Evolutionary conservation across 1,140 invertebrate species (phyloP).

Genomic region (Cephus cinctus): DNA sequence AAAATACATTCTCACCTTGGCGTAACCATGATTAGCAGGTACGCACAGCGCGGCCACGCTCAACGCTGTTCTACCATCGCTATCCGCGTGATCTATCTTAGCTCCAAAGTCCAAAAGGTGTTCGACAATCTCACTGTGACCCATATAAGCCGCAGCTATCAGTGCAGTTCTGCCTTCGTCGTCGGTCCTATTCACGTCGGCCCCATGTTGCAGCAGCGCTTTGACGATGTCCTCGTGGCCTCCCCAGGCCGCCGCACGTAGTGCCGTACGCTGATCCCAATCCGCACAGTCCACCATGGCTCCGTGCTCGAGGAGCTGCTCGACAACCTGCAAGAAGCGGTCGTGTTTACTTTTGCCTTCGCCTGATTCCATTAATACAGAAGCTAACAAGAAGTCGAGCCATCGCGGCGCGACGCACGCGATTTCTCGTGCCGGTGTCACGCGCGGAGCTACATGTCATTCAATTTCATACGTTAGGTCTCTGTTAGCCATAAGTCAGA

Average conservation of each 20-base stretch:
- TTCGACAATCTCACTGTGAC: constrained; percentile 88
- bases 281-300: constrained; percentile 80
- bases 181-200: constrained; percentile 80
- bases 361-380: no score
- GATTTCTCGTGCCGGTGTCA: no score
- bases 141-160: constrained; percentile 89
- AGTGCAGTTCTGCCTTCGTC: constrained; percentile 85
- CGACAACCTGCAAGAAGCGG: constrained; percentile 77
- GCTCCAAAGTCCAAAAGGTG: constrained; percentile 83
- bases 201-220: constrained; percentile 70
- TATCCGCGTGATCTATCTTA: constrained; percentile 83
- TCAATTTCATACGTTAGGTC: no score
- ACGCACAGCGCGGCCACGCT: constrained; percentile 90
- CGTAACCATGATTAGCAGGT: constrained; percentile 75
- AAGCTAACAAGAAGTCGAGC: no score
- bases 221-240: constrained; percentile 77
- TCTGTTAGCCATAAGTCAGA: no score
- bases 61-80: constrained; percentile 90
- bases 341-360: no score
- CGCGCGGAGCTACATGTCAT: no score
- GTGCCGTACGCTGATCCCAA: constrained; percentile 70
- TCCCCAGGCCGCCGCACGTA: constrained; percentile 84
- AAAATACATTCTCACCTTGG: constrained; percentile 56
- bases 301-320: constrained; percentile 74
- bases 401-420: no score